Conservation (phyloP, 1,140 invertebrate genomes). For the Plodia interpunctella region DNA sequence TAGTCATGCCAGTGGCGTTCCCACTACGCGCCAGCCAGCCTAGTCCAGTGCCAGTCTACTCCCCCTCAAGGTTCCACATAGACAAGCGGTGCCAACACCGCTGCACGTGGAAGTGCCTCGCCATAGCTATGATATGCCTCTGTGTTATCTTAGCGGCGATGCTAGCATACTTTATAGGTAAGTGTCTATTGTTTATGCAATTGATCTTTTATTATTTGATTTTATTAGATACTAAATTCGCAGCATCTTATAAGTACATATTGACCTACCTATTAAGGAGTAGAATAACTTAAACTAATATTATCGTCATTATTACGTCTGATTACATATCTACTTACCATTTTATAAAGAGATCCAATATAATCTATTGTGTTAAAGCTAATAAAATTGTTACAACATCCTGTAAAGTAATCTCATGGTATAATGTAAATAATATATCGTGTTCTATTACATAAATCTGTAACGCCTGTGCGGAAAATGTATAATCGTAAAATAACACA, state of each 20-base stretch:
- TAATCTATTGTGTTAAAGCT: neutral
- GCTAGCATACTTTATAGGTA: conserved; percentile 96
- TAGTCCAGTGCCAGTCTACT: conserved; percentile 86
- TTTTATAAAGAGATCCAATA: neutral
- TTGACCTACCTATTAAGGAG: neutral
- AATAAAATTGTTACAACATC: neutral
- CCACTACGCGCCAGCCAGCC: conserved; percentile 83
- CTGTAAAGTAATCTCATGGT: neutral
- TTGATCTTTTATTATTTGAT: no score
- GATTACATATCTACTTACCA: neutral
- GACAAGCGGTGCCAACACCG: conserved; percentile 94
- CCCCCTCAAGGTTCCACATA: conserved; percentile 94
- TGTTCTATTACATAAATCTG: neutral
- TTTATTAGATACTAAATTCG: no score
- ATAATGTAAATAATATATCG: no score
- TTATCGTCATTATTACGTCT: neutral
- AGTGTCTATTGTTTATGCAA: no score
- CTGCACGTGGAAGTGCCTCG: conserved; percentile 97
- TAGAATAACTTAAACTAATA: neutral
- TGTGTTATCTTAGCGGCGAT: conserved; percentile 92
- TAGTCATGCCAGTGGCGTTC: conserved; percentile 87
- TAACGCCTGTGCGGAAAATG: neutral
- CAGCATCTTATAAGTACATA: no score
- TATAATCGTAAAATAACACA: neutral
- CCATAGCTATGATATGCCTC: conserved; percentile 92